Evolutionary conservation across 23 tunicate species (phyloP).

Genomic region (Corella eumyota): DNA sequence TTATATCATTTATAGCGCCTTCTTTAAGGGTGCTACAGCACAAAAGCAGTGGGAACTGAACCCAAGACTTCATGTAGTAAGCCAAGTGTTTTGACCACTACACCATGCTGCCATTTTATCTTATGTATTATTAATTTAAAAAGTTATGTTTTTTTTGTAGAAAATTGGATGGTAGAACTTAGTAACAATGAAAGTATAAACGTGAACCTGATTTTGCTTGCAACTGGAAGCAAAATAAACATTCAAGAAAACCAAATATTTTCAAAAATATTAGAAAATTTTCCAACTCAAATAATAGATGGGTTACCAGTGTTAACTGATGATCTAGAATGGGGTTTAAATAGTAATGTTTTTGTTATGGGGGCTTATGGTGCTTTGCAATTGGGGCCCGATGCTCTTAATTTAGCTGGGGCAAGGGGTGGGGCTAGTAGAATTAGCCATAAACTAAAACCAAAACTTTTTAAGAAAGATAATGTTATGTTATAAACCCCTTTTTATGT

Average conservation of each 20-base stretch:
- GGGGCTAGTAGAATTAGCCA: constrained; percentile 17
- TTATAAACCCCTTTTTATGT: too few relatives aligned
- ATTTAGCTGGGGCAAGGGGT: constrained; percentile 16
- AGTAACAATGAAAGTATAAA: not conserved
- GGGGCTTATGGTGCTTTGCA: constrained; percentile 6
- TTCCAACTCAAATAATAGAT: not conserved
- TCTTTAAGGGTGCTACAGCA: too few relatives aligned
- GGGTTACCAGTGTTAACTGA: constrained; percentile 14
- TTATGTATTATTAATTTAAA: too few relatives aligned
- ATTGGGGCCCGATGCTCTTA: constrained; percentile 19
- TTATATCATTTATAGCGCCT: too few relatives aligned
- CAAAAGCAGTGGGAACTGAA: too few relatives aligned
- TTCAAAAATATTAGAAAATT: not conserved
- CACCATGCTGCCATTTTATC: too few relatives aligned
- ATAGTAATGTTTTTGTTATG: constrained; percentile 12
- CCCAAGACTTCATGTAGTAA: too few relatives aligned
- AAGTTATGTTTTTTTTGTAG: too few relatives aligned
- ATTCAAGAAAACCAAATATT: constrained; percentile 1
- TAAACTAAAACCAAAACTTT: constrained; percentile 3
- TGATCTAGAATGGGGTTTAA: constrained; percentile 8
- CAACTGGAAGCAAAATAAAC: constrained; percentile 12
- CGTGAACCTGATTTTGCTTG: not conserved
- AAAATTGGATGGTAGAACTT: constrained; percentile 9
- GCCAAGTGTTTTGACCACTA: too few relatives aligned
- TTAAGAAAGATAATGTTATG: too few relatives aligned